Conservation (phyloP, 2,888 invertebrate species). For the Eupithecia dodoneata region DNA sequence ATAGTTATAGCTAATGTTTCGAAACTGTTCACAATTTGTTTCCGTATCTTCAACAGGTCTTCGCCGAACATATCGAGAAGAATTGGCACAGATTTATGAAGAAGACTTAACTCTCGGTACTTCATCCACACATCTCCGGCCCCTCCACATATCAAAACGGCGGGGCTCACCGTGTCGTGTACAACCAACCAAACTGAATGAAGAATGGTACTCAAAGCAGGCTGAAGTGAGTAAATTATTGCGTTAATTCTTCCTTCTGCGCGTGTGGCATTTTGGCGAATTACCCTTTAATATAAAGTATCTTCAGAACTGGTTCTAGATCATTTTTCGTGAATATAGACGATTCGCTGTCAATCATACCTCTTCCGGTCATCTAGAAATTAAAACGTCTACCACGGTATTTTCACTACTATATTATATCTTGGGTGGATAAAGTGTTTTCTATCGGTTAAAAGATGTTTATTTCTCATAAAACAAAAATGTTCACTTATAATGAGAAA, state of each 20-base stretch:
- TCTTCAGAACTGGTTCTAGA: neutral
- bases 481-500: too few relatives aligned
- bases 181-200: neutral
- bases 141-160: neutral
- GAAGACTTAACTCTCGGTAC: neutral
- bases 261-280: neutral
- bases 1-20: neutral
- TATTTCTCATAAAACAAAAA: too few relatives aligned
- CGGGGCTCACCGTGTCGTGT: neutral
- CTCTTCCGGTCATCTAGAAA: neutral
- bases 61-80: neutral
- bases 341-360: neutral
- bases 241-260: neutral
- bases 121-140: too few relatives aligned
- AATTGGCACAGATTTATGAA: neutral
- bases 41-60: neutral
- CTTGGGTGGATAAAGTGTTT: constrained; percentile 8
- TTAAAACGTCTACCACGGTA: neutral
- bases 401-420: neutral
- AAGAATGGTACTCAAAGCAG: constrained; percentile 7
- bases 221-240: constrained; percentile 5
- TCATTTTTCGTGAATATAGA: neutral
- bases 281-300: too few relatives aligned
- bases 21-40: neutral
- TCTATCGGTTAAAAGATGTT: neutral